Evolutionary conservation across 1,140 invertebrate genomes (phyloP), one percentile per base, ranked within the genome.

Genomic region (Vanessa tameamea): DNA sequence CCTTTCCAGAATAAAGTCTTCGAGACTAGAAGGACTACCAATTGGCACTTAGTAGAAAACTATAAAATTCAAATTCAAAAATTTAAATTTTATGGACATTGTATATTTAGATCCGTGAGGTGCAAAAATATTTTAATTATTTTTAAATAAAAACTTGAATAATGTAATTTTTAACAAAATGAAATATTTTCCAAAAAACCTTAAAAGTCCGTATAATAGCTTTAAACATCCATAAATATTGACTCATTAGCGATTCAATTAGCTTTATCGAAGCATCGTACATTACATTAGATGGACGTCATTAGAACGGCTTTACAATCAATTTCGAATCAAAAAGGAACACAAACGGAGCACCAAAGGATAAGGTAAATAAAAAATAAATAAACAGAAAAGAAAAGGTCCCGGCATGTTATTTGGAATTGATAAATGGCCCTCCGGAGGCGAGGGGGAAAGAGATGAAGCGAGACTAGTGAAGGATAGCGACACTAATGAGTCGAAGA

Each of bases 341-440:
- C 74, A 84, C 81, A 81, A 85, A 87, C 80, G 82, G 82, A 83
- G 82, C 85, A 87, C 76, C 85, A 82, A 87, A 88, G 85, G 85
- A 88, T 88, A 88, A 89, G 81, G 88, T 87, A 89, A 90, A 89
- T 86, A 91, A 91, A 90, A 90, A 91, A 90, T 74, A 88, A 90
- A 90, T 82, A 89, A 89, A 91, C 85, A 85, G 75, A 83, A 84
- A 79, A 87, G 81, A 90, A 92, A 91, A 82, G 87, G 84, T 79
- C 85, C 88, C 83, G 87, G 87, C 81, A 88, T 91, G 89, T 90
- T 91, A 90, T 90, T 92, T 89, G 87, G 90, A 87, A 88, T 92
- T 90, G 90, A 92, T 92, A 92, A 92, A 92, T 92, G 85, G 88
- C 84, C 87, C 84, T 87, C 85, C 88, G 78, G 81, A 90, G 87